These are phyloP conservation scores for Choloepus didactylus DNA, from an alignment of 2,797 vertebrate species.

Conservation along the genomic window DNA sequence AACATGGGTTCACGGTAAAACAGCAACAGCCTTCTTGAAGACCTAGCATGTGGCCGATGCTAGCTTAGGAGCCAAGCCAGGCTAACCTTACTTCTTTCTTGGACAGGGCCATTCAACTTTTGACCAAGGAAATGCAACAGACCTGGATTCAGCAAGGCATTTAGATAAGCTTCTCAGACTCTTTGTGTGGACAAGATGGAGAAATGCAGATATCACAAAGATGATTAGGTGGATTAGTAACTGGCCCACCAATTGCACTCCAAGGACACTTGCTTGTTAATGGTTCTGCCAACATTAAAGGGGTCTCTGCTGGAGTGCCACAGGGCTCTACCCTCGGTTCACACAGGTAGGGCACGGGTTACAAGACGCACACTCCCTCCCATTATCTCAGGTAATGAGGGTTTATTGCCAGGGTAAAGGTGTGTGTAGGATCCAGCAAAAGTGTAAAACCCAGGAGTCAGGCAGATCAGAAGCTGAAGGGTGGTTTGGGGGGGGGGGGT, in stretches of 20 bases:
- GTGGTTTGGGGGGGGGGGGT: neutral
- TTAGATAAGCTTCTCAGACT: neutral
- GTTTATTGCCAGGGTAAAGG: neutral
- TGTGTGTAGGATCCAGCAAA: neutral
- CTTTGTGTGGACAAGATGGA: neutral
- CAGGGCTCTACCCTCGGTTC: neutral
- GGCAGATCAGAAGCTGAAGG: neutral
- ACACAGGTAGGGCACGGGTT: fast-evolving
- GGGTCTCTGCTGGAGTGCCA: neutral
- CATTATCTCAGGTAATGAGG: neutral
- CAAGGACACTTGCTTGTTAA: neutral
- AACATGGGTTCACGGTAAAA: neutral
- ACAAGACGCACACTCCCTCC: neutral
- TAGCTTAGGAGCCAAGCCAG: neutral
- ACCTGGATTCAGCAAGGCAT: neutral
- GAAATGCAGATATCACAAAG: neutral
- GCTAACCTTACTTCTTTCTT: neutral
- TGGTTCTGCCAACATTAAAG: neutral
- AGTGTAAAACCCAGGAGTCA: neutral
- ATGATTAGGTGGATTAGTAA: no score
- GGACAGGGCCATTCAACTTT: neutral
- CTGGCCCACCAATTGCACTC: neutral
- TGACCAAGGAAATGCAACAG: neutral
- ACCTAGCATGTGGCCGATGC: neutral
- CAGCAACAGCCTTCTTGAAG: neutral